Evolutionary conservation across 2,797 vertebrate genomes (phyloP), one percentile per base, ranked within the genome.

Genomic region (Meriones psammophilus): DNA sequence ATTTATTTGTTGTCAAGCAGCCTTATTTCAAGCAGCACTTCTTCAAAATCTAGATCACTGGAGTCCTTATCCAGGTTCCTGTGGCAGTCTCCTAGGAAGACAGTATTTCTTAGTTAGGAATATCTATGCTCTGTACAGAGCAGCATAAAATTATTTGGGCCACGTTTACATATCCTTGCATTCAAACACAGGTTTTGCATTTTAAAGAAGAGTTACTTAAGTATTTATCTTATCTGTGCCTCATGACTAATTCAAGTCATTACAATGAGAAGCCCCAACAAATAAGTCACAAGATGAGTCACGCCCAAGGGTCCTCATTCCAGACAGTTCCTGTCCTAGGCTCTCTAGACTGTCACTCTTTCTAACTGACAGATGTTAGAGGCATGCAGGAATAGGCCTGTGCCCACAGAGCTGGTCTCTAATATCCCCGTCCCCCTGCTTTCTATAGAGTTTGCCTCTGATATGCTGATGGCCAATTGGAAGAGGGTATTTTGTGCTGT

Each of bases 1-100:
- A 10, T 58, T 58, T 33, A 17, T 71, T 4, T 64, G 3, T 56
- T 93, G 8, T 81, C 24, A 91, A 9, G n/a, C 14, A 88, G 28
- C 5, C 20, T 92, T 84, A 92, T 60, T 90, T 94, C 77, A 92
- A n/a, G 10, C 58, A 68, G 4, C 30, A 87, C 77, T 86, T 96
- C 28, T 66, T 92, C n/a, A 86, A 78, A 95, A 88, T 90, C 17
- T 36, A 77, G 30, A 3, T 0, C 69, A 66, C 22, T 68, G 56
- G 73, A 80, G 36, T 15, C n/a, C 5, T 97, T 92, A 28, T 66
- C n/a, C 73, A 10, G 66, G 33, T 78, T 89, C 42, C 68, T 76
- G 1, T 18, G 89, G 33, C 91, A 33, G 92, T 89, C 22, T 94
- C 69, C 54, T 68, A 42, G 79, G 74, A 86, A 36, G 8, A 71